A percentile compares a stretch with the other conserved stretches of the same genome.
Conservation (phyloP, 2,888 invertebrate genomes). For the Pseudococcus viburni region DNA sequence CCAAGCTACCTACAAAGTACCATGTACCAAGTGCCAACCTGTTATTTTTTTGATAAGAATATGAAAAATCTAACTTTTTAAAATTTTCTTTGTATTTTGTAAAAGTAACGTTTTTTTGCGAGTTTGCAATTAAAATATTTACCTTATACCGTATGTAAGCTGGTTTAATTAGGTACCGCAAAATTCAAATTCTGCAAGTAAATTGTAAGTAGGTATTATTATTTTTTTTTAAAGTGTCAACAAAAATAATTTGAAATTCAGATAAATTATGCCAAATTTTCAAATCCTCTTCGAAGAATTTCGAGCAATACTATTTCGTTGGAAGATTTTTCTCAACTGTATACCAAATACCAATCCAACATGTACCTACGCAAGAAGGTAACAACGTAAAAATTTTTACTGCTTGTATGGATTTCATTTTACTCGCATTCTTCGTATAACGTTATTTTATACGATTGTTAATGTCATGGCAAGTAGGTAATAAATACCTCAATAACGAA, state of each 20-base stretch:
- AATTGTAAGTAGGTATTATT: too few species aligned
- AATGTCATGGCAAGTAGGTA: conserved; percentile 16
- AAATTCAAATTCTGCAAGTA: too few species aligned
- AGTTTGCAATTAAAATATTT: too few species aligned
- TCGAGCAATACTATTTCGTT: too few species aligned
- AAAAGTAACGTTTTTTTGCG: too few species aligned
- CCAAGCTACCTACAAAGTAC: too few species aligned
- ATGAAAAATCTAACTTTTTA: too few species aligned
- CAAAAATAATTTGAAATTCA: not conserved
- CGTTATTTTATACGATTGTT: conserved; percentile 11
- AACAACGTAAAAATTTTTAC: not conserved
- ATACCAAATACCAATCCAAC: not conserved
- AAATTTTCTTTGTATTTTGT: too few species aligned
- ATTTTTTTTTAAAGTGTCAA: not conserved
- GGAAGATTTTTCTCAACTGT: not conserved
- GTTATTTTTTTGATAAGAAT: too few species aligned
- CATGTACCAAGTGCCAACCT: too few species aligned
- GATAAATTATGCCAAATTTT: not conserved
- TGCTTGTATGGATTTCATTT: not conserved
- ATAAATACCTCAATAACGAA: conserved; percentile 27
- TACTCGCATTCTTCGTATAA: conserved; percentile 10
- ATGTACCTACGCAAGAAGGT: not conserved
- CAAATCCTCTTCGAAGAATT: not conserved
- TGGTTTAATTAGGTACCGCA: too few species aligned
- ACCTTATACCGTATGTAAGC: too few species aligned